Percentiles rank a stretch among this genome's conserved stretches.
Conservation (phyloP, 2,113 vertebrate genomes). For the Lutjanus erythropterus region DNA sequence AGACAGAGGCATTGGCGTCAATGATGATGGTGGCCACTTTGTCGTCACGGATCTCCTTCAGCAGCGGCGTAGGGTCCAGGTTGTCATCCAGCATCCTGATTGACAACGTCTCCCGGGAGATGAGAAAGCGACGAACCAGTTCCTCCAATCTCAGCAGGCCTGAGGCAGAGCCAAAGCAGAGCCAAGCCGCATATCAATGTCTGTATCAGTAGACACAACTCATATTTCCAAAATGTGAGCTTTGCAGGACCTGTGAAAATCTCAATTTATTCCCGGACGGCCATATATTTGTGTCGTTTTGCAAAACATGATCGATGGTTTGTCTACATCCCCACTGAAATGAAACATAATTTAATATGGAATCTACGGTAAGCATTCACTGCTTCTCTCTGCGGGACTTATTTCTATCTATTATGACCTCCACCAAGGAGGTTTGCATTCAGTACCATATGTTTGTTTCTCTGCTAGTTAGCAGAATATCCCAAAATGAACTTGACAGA, state of each 20-base stretch:
- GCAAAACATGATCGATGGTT: slow-evolving; percentile 43
- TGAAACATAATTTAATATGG: slow-evolving; percentile 43
- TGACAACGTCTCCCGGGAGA: slow-evolving; percentile 94
- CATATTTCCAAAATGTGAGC: slow-evolving; percentile 43
- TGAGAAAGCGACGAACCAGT: slow-evolving; percentile 92
- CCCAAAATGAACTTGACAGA: slow-evolving; percentile 24
- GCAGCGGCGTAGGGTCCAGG: slow-evolving; percentile 91
- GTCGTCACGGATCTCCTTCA: slow-evolving; percentile 96
- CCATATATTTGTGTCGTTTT: slow-evolving; percentile 34
- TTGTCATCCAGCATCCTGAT: slow-evolving; percentile 94
- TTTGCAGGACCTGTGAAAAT: slow-evolving; percentile 31
- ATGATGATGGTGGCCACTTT: slow-evolving; percentile 96
- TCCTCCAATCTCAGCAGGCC: slow-evolving; percentile 94
- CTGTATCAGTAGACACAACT: slow-evolving; percentile 55
- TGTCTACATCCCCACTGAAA: slow-evolving; percentile 47
- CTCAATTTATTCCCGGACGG: slow-evolving; percentile 24
- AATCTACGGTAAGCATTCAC: not conserved
- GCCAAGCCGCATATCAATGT: slow-evolving; percentile 54
- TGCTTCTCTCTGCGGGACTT: slow-evolving; percentile 11
- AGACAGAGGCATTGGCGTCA: slow-evolving; percentile 92
- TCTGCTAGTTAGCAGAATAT: slow-evolving; percentile 6
- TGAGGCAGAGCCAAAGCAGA: slow-evolving; percentile 70
- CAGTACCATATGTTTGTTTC: slow-evolving; percentile 27
- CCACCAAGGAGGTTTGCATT: slow-evolving; percentile 19
- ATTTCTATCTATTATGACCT: slow-evolving; percentile 32